Evolutionary conservation across 1,140 invertebrate genomes (phyloP).

Genomic region (Zaprionus ghesquierei): DNA sequence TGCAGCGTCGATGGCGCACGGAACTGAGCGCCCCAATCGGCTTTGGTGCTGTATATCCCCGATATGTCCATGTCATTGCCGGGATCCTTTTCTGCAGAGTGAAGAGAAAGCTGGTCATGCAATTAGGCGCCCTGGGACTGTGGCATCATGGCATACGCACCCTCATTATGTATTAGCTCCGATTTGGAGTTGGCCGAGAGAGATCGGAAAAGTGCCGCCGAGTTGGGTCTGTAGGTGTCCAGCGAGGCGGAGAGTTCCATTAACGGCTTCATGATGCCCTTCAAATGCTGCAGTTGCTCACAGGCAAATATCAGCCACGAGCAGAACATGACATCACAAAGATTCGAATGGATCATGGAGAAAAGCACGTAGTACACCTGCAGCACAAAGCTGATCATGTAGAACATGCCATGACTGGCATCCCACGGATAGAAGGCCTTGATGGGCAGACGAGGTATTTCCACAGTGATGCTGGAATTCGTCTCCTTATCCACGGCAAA

Average conservation of each 20-base stretch:
- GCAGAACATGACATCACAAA: constrained; percentile 90
- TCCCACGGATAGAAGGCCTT: constrained; percentile 91
- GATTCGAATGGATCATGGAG: constrained; percentile 87
- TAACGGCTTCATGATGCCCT: constrained; percentile 91
- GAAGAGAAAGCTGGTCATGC: constrained; percentile 13
- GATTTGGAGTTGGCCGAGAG: constrained; percentile 85
- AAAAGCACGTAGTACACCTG: constrained; percentile 91
- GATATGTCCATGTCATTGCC: constrained; percentile 85
- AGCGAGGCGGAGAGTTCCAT: constrained; percentile 92
- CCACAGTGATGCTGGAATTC: constrained; percentile 87
- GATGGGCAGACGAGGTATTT: constrained; percentile 88
- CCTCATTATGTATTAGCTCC: constrained; percentile 83
- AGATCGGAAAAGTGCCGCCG: constrained; percentile 88
- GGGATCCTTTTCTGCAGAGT: constrained; percentile 83
- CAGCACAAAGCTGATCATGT: constrained; percentile 87
- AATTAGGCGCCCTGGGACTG: constrained; percentile 3
- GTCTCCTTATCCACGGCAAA: constrained; percentile 87
- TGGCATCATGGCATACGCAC: constrained; percentile 54
- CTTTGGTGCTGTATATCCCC: constrained; percentile 89
- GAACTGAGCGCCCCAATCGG: constrained; percentile 89
- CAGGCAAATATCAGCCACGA: constrained; percentile 92
- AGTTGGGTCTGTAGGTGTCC: constrained; percentile 90
- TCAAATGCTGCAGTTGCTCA: constrained; percentile 91
- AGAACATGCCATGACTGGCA: constrained; percentile 86
- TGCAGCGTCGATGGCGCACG: constrained; percentile 87